A percentile compares a stretch with the other conserved stretches of the same genome.
These are phyloP conservation scores for Sterna hirundo DNA, from an alignment of 2,113 vertebrate species.

Conservation along the genomic window DNA sequence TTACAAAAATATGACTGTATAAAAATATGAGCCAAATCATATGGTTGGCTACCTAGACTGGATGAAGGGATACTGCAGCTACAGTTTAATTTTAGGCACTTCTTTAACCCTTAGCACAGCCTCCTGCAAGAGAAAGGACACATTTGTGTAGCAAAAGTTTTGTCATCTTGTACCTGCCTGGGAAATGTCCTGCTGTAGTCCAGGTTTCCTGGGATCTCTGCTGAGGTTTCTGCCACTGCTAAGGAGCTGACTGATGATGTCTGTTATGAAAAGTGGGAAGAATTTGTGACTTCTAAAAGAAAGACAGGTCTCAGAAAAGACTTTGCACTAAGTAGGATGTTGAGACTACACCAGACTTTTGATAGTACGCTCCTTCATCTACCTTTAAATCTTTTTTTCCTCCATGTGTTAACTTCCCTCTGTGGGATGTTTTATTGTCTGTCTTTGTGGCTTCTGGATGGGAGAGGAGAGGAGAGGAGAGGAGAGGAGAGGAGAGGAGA, in stretches of 20 bases:
- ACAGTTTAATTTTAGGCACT: neutral
- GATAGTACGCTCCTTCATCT: neutral
- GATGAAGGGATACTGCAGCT: neutral
- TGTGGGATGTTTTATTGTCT: neutral
- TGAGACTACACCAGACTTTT: neutral
- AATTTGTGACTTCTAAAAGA: neutral
- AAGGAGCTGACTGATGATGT: neutral
- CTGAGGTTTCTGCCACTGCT: neutral
- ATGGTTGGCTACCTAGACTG: neutral
- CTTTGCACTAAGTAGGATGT: neutral
- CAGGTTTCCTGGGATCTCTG: neutral
- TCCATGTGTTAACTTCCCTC: neutral
- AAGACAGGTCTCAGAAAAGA: neutral
- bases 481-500: neutral
- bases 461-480: neutral
- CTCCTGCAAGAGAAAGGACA: neutral
- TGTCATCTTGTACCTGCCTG: neutral
- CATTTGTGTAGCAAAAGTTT: neutral
- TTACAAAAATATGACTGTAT: neutral
- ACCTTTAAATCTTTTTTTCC: neutral
- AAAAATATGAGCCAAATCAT: neutral
- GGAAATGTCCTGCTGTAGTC: neutral
- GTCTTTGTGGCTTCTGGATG: neutral
- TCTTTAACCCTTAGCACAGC: neutral
- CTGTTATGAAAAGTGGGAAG: neutral